Conservation (phyloP, 1,140 invertebrate species). For the Pygmarrhopalites habei region DNA sequence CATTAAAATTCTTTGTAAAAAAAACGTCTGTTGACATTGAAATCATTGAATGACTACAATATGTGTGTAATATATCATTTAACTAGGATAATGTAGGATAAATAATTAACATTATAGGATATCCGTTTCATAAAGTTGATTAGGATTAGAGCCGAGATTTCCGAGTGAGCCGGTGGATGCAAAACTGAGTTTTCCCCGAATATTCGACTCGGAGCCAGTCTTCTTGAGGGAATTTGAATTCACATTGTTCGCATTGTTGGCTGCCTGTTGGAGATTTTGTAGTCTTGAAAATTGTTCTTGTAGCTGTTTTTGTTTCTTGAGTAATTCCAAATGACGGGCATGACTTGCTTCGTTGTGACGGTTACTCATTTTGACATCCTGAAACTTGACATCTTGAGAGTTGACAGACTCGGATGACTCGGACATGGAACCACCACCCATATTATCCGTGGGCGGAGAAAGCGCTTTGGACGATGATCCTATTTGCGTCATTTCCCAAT, state of each 20-base stretch:
- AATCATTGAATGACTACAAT: too few species aligned
- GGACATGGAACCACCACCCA: slow-evolving; percentile 34
- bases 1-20: too few species aligned
- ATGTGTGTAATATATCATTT: too few species aligned
- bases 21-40: too few species aligned
- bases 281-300: slow-evolving; percentile 81
- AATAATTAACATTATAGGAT: too few species aligned
- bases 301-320: slow-evolving; percentile 74
- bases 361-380: too few species aligned
- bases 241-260: slow-evolving; percentile 46
- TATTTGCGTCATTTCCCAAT: too few species aligned
- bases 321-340: slow-evolving; percentile 72
- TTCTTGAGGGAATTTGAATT: slow-evolving; percentile 59
- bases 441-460: slow-evolving; percentile 24
- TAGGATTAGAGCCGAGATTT: slow-evolving; percentile 41
- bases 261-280: slow-evolving; percentile 70
- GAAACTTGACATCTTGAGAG: slow-evolving; percentile 62
- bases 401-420: slow-evolving; percentile 63
- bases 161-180: slow-evolving; percentile 56
- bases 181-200: slow-evolving; percentile 73
- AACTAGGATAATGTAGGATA: too few species aligned
- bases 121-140: slow-evolving; percentile 79
- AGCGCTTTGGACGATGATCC: slow-evolving; percentile 37
- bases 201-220: slow-evolving; percentile 79
- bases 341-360: slow-evolving; percentile 64